Evolutionary conservation across 2,113 vertebrate genomes (phyloP), one percentile per base, ranked within the genome.

Genomic region (Pelusios castaneus): DNA sequence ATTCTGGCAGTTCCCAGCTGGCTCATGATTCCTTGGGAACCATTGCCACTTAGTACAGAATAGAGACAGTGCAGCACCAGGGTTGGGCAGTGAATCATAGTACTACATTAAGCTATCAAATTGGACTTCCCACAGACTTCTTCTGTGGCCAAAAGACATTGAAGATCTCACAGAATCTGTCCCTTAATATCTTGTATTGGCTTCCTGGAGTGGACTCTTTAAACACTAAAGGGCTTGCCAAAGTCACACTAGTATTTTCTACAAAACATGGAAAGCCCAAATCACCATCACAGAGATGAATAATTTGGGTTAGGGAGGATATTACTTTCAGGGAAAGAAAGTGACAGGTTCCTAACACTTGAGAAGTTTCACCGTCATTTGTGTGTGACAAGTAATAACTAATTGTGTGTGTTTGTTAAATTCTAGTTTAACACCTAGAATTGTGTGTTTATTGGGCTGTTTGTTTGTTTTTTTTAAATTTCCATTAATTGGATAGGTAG

Each of bases 251-350:
- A 27, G 5, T 38, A 1, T 38, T 63, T 2, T 34, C 76, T 89
- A 83, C 78, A 38, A 22, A 92, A 85, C n/a, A 41, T 16, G 73
- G 3, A 29, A 4, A 3, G 41, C 2, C 0, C 8, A 27, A 4
- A 11, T 47, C 84, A 67, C 63, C 1, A 0, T 75, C 12, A 10
- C 45, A 86, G 52, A 85, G 90, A 86, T 2, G 38, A 24, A 5
- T 73, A 52, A 2, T 11, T 47, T 91, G 7, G 12, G 54, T 38
- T 43, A 6, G 2, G 27, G 3, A 77, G 47, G 84, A 82, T 75
- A 5, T 60, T 80, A 14, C 16, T 86, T 88, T 82, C 19, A 78
- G 67, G 31, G 89, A 93, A 43, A 85, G 13, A 77, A 10, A 92
- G 8, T 25, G 47, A 76, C 38, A 90, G 89, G 38, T 22, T 85